Percentiles rank a stretch among this genome's conserved stretches.
phyloP scores from a whole-genome alignment of 2,113 vertebrate species.

The Loxodonta africana region DNA sequence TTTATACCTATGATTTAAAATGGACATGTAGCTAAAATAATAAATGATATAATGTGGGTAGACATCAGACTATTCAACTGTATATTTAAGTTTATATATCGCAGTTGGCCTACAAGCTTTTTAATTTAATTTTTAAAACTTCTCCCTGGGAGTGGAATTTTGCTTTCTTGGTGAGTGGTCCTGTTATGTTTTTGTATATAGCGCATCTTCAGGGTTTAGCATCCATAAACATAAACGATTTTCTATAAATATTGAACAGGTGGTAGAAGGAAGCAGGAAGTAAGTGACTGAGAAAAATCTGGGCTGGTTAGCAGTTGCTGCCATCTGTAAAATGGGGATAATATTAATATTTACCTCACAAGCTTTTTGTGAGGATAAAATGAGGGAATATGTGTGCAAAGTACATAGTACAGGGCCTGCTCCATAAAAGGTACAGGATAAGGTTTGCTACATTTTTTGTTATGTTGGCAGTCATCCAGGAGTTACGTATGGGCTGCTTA shows the following conservation, averaged over 20 bases:
- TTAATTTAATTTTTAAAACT: background rate
- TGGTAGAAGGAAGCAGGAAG: background rate
- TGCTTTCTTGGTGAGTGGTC: background rate
- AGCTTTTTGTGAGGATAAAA: background rate
- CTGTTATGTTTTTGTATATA: background rate
- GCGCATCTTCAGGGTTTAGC: rapidly evolving
- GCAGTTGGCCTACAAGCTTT: background rate
- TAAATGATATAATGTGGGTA: background rate
- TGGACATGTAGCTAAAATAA: background rate
- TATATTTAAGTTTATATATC: background rate
- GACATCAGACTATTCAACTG: background rate
- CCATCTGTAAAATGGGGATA: background rate
- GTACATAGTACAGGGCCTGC: rapidly evolving
- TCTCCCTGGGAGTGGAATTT: background rate
- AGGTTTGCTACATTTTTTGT: no score
- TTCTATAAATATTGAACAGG: background rate
- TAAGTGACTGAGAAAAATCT: background rate
- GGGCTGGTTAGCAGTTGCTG: background rate
- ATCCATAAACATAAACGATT: background rate
- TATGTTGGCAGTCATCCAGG: no score
- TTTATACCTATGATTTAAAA: background rate
- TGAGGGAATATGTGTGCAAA: background rate
- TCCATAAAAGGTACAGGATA: rapidly evolving
- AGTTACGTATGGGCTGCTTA: no score
- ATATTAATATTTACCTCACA: rapidly evolving